Evolutionary conservation across 2,797 vertebrate genomes (phyloP), one percentile per base, ranked within the genome.

Genomic region (Brotula barbata): DNA sequence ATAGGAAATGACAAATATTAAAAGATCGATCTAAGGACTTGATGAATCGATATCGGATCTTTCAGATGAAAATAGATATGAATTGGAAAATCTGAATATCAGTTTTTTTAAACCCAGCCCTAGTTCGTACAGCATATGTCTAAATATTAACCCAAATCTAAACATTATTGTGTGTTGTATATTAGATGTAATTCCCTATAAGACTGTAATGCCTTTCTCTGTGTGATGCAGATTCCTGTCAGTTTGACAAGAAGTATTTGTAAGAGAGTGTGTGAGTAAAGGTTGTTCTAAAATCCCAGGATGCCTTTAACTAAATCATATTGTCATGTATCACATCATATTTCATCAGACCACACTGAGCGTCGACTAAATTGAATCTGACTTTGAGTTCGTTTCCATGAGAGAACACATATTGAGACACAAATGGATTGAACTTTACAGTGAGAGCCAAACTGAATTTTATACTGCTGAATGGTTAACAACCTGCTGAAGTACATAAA

Each of bases 281-380:
- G 16, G 22, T 28, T 63, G 28, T 43, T 55, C 34, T 3, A 19
- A 40, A 63, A 25, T 13, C 42, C 41, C 0, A 31, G 42, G 44
- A 70, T 11, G 40, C 55, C 59, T 65, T 70, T 64, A 57, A 74
- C 68, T 61, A 48, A 49, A 75, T 72, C 25, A 73, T 45, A 43
- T 21, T 50, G 55, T 44, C 70, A 71, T 73, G 36, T 16, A 73
- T 70, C 71, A 55, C 40, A 71, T 70, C 51, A 51, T 74, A 68
- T 79, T 62, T 80, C 73, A 71, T 77, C 72, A 54, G 28, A 28
- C 61, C 31, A 56, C 47, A 64, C 56, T 25, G 40, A 71, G 55
- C 34, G 40, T 42, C 10, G 40, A 62, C 58, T 20, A 31, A 53
- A 78, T 64, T 77, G 46, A 74, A 70, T 68, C 33, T 28, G 36